These are phyloP conservation scores for Chelon labrosus DNA, from an alignment of 2,797 vertebrate genomes.

Conservation along the genomic window DNA sequence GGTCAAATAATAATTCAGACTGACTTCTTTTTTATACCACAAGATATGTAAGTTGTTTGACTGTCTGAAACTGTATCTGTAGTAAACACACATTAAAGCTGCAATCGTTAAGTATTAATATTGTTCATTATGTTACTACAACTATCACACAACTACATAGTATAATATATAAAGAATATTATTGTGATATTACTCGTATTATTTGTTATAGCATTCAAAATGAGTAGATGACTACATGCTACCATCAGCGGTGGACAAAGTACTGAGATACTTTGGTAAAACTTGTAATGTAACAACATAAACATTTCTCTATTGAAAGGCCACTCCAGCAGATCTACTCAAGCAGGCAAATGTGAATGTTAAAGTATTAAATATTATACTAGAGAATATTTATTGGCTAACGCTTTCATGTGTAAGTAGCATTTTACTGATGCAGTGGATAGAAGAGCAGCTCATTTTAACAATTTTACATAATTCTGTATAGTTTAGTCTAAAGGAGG, in stretches of 20 bases:
- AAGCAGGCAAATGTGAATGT: background rate
- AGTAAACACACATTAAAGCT: conserved; percentile 7
- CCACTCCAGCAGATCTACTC: background rate
- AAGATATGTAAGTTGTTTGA: background rate
- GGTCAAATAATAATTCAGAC: background rate
- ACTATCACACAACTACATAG: too few species aligned
- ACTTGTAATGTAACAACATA: too few species aligned
- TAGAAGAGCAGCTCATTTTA: background rate
- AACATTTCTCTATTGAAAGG: background rate
- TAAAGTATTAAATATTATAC: background rate
- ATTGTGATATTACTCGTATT: too few species aligned
- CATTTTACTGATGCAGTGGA: background rate
- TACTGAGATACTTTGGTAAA: too few species aligned
- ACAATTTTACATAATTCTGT: background rate
- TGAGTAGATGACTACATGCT: background rate
- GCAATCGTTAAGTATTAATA: background rate
- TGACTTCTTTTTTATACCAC: background rate
- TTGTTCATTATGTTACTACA: background rate
- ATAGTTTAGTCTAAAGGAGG: background rate
- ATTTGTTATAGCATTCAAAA: too few species aligned
- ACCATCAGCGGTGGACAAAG: background rate
- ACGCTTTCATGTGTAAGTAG: background rate
- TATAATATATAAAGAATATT: too few species aligned
- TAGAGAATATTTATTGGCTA: background rate
- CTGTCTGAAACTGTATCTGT: background rate